Evolutionary conservation across 2,888 invertebrate genomes (phyloP), one percentile per base, ranked within the genome.

Genomic region (Drosophila meridionalis): DNA sequence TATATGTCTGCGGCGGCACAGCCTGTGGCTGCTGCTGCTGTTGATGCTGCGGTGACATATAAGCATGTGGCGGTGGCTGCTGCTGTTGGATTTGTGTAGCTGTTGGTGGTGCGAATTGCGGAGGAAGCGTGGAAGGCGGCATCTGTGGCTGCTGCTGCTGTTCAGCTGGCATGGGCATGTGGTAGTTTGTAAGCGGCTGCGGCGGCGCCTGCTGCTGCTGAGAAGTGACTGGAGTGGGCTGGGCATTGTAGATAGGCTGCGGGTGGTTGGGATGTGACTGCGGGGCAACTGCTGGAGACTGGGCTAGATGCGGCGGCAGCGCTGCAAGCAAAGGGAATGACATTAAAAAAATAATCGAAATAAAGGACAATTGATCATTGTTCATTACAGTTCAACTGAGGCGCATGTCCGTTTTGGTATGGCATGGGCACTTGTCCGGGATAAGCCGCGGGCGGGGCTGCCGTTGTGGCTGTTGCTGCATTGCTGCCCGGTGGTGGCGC

Each of bases 391-490:
- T 80, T 90, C 40, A 87, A 69, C 38, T 89, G 87, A n/a, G 86
- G 74, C 9, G 82, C 80, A 60, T 91, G 92, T 50, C 92, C 92
- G 77, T 93, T 93, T 73, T 93, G 93, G 71, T 86, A 92, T 57
- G 92, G 92, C 61, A 91, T 82, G 34, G 92, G 91, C 60, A 91
- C 87, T 48, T 83, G 82, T 30, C 77, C 77, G 1, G 76, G 55
- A 59, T 83, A 82, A 11, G 76, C 80, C 14, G 73, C 42, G 4
- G 60, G 57, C 2, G 67, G 62, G 11, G 78, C 38, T 50, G 67
- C 61, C 55, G 70, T 55, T 70, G 74, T 58, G 38, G 71, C 67
- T 69, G 76, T 58, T 56, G 78, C 32, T 26, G 59, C 66, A 63
- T 62, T 62, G 20, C 20, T 61, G 0, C 61, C 20, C 53, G 73